Percentiles rank a stretch among this genome's conserved stretches.
Conservation (phyloP, 2,797 vertebrate genomes). For the Merluccius polli region DNA sequence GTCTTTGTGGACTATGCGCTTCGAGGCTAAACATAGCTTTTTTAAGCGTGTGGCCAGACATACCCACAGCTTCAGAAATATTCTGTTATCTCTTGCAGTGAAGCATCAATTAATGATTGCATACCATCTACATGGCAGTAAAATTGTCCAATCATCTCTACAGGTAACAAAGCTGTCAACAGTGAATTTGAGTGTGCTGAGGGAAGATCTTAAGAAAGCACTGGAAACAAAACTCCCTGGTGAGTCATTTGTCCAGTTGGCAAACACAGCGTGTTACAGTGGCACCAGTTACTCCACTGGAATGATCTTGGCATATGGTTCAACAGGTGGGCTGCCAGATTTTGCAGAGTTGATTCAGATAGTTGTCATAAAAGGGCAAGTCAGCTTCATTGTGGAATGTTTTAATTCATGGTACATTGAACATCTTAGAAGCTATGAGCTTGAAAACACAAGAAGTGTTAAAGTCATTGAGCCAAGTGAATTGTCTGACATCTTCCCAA, state of each 20-base stretch:
- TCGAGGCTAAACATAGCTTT: too few relatives aligned
- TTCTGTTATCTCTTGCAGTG: conserved; percentile 34
- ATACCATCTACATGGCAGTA: conserved; percentile 24
- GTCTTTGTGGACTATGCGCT: too few relatives aligned
- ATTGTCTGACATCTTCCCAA: conserved; percentile 20
- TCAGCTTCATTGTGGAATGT: conserved; percentile 30
- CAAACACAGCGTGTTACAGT: conserved; percentile 19
- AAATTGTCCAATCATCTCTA: too few relatives aligned
- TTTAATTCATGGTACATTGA: conserved; percentile 26
- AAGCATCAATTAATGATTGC: conserved; percentile 37
- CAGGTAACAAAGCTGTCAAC: too few relatives aligned
- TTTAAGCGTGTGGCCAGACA: conserved; percentile 29
- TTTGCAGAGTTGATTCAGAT: conserved; percentile 26
- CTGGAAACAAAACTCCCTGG: conserved; percentile 11
- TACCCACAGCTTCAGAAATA: conserved; percentile 35
- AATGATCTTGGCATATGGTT: conserved; percentile 35
- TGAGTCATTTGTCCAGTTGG: conserved; percentile 21
- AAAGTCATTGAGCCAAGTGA: conserved; percentile 19
- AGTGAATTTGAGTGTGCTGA: too few relatives aligned
- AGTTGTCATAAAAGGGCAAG: not conserved
- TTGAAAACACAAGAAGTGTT: conserved; percentile 26
- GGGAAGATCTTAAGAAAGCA: too few relatives aligned
- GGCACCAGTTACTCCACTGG: conserved; percentile 24
- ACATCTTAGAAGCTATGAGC: conserved; percentile 22
- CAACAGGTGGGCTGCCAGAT: conserved; percentile 19